These are phyloP conservation scores for Nesoenas mayeri DNA, from an alignment of 2,113 vertebrate genomes.

Conservation along the genomic window DNA sequence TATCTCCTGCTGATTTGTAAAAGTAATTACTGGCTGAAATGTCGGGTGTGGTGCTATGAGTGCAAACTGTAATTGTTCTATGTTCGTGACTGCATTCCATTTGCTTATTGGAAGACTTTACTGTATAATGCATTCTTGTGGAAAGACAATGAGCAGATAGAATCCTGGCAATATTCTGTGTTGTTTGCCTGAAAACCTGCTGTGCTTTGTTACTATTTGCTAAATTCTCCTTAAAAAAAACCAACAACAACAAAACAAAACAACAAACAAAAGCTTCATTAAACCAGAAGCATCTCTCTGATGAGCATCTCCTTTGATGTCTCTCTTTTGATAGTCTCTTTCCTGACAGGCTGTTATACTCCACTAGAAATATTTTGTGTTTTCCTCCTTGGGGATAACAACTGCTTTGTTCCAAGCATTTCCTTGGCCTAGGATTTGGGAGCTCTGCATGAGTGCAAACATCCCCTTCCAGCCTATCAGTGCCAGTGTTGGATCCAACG, in stretches of 20 bases:
- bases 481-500: neutral
- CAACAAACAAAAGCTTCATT: neutral
- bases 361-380: neutral
- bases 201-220: neutral
- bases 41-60: neutral
- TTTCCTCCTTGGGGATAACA: neutral
- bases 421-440: neutral
- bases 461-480: neutral
- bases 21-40: neutral
- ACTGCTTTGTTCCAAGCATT: neutral
- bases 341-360: neutral
- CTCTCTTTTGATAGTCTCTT: neutral
- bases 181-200: neutral
- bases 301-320: neutral
- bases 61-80: neutral
- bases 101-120: neutral
- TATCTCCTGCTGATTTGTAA: neutral
- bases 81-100: neutral
- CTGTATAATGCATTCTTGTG: neutral
- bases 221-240: neutral
- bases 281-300: neutral
- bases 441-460: neutral
- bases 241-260: neutral
- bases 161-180: neutral
- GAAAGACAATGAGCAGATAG: neutral